A percentile compares a stretch with the other conserved stretches of the same genome.
These are phyloP conservation scores for Argyresthia albistria DNA, from an alignment of 2,888 invertebrate species.

Conservation along the genomic window DNA sequence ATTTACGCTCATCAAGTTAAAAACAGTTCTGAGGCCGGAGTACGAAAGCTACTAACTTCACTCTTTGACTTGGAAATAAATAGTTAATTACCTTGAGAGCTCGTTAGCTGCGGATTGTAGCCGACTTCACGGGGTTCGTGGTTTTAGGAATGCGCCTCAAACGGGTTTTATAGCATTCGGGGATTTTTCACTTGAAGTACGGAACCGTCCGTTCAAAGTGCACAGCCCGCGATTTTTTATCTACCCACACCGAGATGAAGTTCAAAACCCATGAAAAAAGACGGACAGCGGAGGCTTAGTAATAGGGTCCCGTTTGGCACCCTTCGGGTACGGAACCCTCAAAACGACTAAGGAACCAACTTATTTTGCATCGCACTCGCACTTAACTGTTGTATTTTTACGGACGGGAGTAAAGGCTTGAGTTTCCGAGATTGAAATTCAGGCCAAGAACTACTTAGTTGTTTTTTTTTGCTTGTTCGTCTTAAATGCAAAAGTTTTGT, in stretches of 20 bases:
- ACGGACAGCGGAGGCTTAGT: too few species aligned
- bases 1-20: slow-evolving; percentile 46
- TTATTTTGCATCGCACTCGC: too few species aligned
- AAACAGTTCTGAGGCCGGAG: slow-evolving; percentile 30
- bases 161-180: background rate
- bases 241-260: too few species aligned
- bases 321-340: too few species aligned
- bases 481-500: slow-evolving; percentile 6
- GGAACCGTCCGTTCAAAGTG: too few species aligned
- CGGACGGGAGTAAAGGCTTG: slow-evolving; percentile 1
- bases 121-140: slow-evolving; percentile 23
- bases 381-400: background rate
- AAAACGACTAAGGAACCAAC: too few species aligned
- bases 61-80: slow-evolving; percentile 63
- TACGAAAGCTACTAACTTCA: slow-evolving; percentile 28
- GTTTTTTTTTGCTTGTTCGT: slow-evolving; percentile 3
- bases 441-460: slow-evolving; percentile 6
- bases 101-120: slow-evolving; percentile 58
- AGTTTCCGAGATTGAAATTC: slow-evolving; percentile 4
- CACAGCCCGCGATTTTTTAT: too few species aligned
- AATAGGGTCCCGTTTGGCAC: too few species aligned
- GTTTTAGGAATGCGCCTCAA: slow-evolving; percentile 12
- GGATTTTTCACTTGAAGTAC: too few species aligned
- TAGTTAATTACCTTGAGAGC: slow-evolving; percentile 63
- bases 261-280: too few species aligned